Base-by-base conservation (phyloP, 2,797 vertebrate species). In the Stomatorhinus walkeri region DNA sequence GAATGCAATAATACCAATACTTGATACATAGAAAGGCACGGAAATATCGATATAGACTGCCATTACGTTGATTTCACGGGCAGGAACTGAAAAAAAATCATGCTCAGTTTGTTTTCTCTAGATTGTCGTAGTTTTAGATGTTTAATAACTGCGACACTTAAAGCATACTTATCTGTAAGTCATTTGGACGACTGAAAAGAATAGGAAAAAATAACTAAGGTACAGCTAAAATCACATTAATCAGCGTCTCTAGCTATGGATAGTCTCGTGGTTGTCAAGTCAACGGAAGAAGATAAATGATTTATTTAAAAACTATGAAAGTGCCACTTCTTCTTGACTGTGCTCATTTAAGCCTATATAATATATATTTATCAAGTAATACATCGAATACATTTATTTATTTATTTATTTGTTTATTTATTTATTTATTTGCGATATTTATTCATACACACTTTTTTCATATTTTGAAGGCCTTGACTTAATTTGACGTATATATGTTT, bases 281-380 rank as follows among this genome's bases (percentile, higher is more conserved):
- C 85, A 61, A 87, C 46, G n/a, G 51, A 56, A 87, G 86, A 87
- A 59, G 52, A 87, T 72, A 51, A 51, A 51, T 48, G 43, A 84
- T 81, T 81, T 81, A 81, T 81, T 81, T 81, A 84, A 84, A 84
- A 22, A 84, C 46, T 28, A 84, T 56, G 3, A 87, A 91, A 91
- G 90, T 91, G 91, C 89, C 90, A 91, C 90, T 94, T 95, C 94
- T 96, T 96, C 96, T 81, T 81, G 76, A 84, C 19, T 84, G 6
- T 84, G 43, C n/a, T 84, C 46, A 84, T 51, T 51, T 51, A 46
- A 46, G 40, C 48, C 24, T 85, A 85, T 85, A 81, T 81, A 81
- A 81, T 81, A 81, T 81, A 81, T 81, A 81, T 81, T 81, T 81
- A 81, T 81, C 36, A 46, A 46, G 46, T 43, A 46, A 81, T 81